Conservation (phyloP, 2,113 vertebrate species). For the Amblyopsis rosae region DNA sequence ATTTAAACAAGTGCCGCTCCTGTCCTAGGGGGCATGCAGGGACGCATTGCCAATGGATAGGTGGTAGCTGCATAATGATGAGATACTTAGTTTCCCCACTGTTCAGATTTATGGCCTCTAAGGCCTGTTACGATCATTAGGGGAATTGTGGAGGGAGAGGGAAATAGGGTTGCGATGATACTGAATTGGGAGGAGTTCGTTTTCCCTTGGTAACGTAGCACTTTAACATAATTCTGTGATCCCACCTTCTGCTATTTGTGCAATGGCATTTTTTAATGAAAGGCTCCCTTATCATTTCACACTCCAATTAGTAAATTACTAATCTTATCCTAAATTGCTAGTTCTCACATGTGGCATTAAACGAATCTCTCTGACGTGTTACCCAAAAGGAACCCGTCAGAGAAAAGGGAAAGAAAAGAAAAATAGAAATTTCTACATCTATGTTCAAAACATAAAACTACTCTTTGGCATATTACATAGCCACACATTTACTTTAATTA, state of each 20-base stretch:
- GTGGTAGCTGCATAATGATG: slow-evolving; percentile 67
- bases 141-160: slow-evolving; percentile 55
- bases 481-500: too few species aligned
- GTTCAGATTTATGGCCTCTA: slow-evolving; percentile 69
- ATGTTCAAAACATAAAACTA: too few species aligned
- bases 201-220: slow-evolving; percentile 57
- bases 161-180: slow-evolving; percentile 54
- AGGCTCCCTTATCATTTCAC: slow-evolving; percentile 57
- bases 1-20: slow-evolving; percentile 61
- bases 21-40: slow-evolving; percentile 51
- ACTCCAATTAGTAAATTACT: slow-evolving; percentile 70
- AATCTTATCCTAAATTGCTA: slow-evolving; percentile 37
- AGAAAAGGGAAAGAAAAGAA: neutral
- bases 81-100: slow-evolving; percentile 63
- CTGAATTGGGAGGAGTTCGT: slow-evolving; percentile 42
- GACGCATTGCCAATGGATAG: slow-evolving; percentile 50
- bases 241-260: slow-evolving; percentile 55
- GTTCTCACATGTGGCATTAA: slow-evolving; percentile 13
- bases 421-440: neutral
- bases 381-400: slow-evolving; percentile 12
- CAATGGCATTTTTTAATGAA: slow-evolving; percentile 53
- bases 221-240: slow-evolving; percentile 70
- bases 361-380: slow-evolving; percentile 54
- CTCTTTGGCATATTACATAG: too few species aligned
- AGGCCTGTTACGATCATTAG: slow-evolving; percentile 69